Conservation (phyloP, 2,888 invertebrate species). For the Tuberolachnus salignus region DNA sequence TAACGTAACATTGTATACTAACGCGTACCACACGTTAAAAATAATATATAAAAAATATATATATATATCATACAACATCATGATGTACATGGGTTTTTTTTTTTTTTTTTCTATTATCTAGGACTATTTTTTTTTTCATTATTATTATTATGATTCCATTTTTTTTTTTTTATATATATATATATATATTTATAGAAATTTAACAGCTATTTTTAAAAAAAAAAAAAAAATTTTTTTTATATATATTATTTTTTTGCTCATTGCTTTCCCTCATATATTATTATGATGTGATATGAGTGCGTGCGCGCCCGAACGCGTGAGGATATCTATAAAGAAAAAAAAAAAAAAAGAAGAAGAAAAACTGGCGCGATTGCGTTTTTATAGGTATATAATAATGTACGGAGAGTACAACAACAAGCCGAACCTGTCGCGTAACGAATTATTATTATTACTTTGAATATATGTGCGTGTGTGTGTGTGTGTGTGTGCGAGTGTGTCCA, state of each 20-base stretch:
- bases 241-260: constrained; percentile 35
- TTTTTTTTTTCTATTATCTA: constrained; percentile 52
- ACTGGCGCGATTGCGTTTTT: constrained; percentile 34
- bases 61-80: constrained; percentile 5
- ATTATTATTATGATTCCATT: constrained; percentile 46
- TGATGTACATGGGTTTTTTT: constrained; percentile 36
- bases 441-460: constrained; percentile 47
- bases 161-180: too few species aligned
- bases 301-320: constrained; percentile 38
- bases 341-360: constrained; percentile 49
- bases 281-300: not conserved
- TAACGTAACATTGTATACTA: constrained; percentile 23
- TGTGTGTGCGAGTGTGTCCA: not conserved
- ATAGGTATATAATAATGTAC: not conserved
- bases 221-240: too few species aligned
- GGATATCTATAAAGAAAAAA: constrained; percentile 40
- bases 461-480: not conserved
- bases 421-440: constrained; percentile 52
- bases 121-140: constrained; percentile 34
- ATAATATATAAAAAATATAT: constrained; percentile 15
- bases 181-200: constrained; percentile 43
- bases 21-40: constrained; percentile 20
- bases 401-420: not conserved
- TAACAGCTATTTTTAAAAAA: constrained; percentile 46
- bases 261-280: constrained; percentile 33